Base-by-base conservation (phyloP, 2,888 invertebrate genomes). In the Lampropteryx suffumata region DNA sequence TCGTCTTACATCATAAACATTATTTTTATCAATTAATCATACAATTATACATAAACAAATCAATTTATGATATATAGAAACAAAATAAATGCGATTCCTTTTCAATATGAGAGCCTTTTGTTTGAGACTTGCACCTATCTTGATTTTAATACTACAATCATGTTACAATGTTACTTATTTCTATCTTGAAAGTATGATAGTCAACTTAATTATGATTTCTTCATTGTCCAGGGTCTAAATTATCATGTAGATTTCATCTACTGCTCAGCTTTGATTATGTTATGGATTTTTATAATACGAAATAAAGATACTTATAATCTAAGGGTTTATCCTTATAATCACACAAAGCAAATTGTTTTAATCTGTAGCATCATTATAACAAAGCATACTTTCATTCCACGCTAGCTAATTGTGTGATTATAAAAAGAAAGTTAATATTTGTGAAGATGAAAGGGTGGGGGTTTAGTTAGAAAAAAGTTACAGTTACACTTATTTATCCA, bases 191-290 rank as follows among this genome's bases (percentile, higher is more conserved):
- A 69, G 73, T 76, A 71, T 72, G 65, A 64, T n/a, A n/a, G 17
- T 17, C 17, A 71, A 67, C 82, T 80, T 83, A 7, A 76, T 69
- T 65, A 71, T 71, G 70, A 78, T 71, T 73, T 73, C 62, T 21
- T 71, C 69, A 24, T 76, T 76, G 70, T 79, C 71, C 69, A 75
- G 64, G 69, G 68, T 73, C 70, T 67, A 74, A 65, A 66, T 73
- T 73, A 69, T 73, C 65, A 69, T 44, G 85, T 87, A 88, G 86
- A 87, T 87, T 81, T 78, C 56, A 88, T 86, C 87, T 87, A 88
- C 87, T 50, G 61, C 61, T 64, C 60, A 58, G 62, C 37, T 58
- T 66, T 68, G 66, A 63, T 62, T 62, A 65, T 66, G 14, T 17
- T 28, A 47, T 24, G 41, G 37, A 41, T 69, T 61, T 69, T 67